A percentile compares a stretch with the other conserved stretches of the same genome.
Conservation (phyloP, 2,888 invertebrate species). For the Phengaris arion region DNA sequence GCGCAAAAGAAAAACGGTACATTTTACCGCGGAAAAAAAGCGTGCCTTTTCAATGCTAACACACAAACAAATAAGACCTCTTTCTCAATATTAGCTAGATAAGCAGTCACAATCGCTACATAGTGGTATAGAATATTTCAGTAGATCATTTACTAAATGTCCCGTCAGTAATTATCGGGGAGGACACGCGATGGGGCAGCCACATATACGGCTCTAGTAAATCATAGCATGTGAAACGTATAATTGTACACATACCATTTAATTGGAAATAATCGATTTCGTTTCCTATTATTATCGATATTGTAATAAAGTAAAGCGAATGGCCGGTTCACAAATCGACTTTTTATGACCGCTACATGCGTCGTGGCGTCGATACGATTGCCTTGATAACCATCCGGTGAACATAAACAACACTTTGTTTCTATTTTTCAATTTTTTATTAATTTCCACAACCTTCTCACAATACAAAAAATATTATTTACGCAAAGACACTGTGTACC, state of each 20-base stretch:
- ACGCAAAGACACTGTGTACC: too few species aligned
- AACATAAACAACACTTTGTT: slow-evolving; percentile 2
- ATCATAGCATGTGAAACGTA: slow-evolving; percentile 17
- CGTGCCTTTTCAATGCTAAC: too few species aligned
- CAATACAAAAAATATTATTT: too few species aligned
- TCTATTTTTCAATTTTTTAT: not conserved
- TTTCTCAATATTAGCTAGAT: too few species aligned
- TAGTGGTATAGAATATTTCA: not conserved
- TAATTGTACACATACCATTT: slow-evolving; percentile 23
- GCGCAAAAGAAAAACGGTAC: too few species aligned
- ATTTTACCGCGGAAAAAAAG: too few species aligned
- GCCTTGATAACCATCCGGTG: not conserved
- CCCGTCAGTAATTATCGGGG: slow-evolving; percentile 1
- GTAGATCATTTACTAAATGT: slow-evolving; percentile 7
- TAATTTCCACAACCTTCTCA: not conserved
- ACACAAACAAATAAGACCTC: too few species aligned
- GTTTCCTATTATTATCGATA: slow-evolving; percentile 23
- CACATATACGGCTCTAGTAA: not conserved
- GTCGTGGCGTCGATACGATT: slow-evolving; percentile 6
- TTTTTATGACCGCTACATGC: slow-evolving; percentile 1
- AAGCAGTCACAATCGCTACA: not conserved
- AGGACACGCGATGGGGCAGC: slow-evolving; percentile 11
- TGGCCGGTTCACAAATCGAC: slow-evolving; percentile 22
- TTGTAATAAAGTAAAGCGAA: slow-evolving; percentile 22
- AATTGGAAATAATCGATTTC: slow-evolving; percentile 18